Base-by-base conservation (phyloP, 2,113 vertebrate species). In the Kryptolebias marmoratus region DNA sequence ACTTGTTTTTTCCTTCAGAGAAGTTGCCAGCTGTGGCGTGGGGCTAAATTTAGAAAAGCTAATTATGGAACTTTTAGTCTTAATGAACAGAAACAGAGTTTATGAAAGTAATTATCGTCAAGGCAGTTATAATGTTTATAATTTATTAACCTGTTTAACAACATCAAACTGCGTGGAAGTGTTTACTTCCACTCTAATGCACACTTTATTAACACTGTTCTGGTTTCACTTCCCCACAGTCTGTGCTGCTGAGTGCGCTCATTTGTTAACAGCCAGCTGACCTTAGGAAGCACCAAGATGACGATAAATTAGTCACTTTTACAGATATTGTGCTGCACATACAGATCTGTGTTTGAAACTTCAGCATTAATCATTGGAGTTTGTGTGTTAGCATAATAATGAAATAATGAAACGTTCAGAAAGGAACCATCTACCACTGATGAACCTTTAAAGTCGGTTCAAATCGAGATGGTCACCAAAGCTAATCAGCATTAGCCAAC, bases 191-290 rank as follows among this genome's bases (percentile, higher is more conserved):
- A 31, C 69, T 39, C 1, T 28, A 18, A 45, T n/a, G 1, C 8
- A 47, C 6, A 22, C 45, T 74, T 64, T 48, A 54, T 48, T 73
- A 68, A 66, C 75, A 60, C 47, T 0, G 0, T 2, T 1, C 48
- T n/a, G 42, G 30, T 70, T 60, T 77, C 16, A 80, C 80, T 83
- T 81, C 85, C 76, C 36, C 28, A 69, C 1, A 0, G 7, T 44
- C 11, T 36, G 2, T 39, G 1, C 28, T 16, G 31, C 32, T 48
- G 49, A n/a, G 44, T 62, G 1, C 5, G 14, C 48, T 0, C 4
- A 15, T 55, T 70, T 52, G 36, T 47, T 18, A 22, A 57, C 52
- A 68, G 45, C 13, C 18, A 12, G 0, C 53, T 27, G 4, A 59
- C 63, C 59, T 54, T 54, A 77, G 65, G 22, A 58, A 42, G 39